Percentiles rank a stretch among this genome's conserved stretches.
These are phyloP conservation scores for Ptiloglossa arizonensis DNA, from an alignment of 1,140 invertebrate species.

Conservation along the genomic window DNA sequence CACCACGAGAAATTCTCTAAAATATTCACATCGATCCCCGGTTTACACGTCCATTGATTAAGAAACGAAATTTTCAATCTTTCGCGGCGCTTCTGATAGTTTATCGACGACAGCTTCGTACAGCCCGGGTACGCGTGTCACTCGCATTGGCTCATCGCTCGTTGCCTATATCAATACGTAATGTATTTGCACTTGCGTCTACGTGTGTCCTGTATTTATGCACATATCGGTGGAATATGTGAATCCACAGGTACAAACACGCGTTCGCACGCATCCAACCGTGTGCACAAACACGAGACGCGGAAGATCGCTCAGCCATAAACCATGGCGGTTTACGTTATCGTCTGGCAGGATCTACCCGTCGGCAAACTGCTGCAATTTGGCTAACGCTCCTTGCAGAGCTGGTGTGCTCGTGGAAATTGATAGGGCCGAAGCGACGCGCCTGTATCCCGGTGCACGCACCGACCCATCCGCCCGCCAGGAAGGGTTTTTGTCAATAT, in stretches of 20 bases:
- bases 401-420: constrained; percentile 42
- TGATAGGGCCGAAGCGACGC: constrained; percentile 44
- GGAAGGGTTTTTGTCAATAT: constrained; percentile 24
- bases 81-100: not conserved
- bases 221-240: constrained; percentile 40
- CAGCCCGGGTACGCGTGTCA: not conserved
- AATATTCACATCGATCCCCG: not conserved
- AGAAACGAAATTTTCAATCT: constrained; percentile 14
- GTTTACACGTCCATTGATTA: not conserved
- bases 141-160: not conserved
- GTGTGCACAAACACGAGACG: constrained; percentile 52
- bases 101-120: constrained; percentile 19
- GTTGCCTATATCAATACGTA: constrained; percentile 23
- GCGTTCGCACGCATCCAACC: constrained; percentile 17
- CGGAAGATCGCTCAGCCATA: constrained; percentile 55
- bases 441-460: not conserved
- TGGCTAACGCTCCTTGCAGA: constrained; percentile 62
- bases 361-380: constrained; percentile 66
- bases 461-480: not conserved
- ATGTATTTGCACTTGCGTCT: constrained; percentile 32
- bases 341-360: constrained; percentile 66
- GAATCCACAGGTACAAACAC: constrained; percentile 24
- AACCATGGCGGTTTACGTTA: constrained; percentile 68
- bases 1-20: not conserved
- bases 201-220: constrained; percentile 26